Base-by-base conservation (phyloP, 2,888 invertebrate species). In the Rotaria macrura region DNA sequence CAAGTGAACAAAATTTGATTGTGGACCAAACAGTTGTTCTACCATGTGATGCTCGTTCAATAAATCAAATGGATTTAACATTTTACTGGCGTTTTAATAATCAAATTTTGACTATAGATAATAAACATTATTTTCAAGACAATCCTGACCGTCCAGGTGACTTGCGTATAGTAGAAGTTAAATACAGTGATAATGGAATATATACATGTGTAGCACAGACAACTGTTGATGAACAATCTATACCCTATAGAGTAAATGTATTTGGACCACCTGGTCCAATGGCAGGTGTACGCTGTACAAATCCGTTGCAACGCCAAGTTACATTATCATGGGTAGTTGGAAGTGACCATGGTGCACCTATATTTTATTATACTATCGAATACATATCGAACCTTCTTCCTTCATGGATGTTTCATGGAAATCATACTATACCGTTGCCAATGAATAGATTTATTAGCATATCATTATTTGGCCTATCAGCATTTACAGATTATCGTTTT, bases 41-140 rank as follows among this genome's bases (percentile, higher is more conserved):
- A 25, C 84, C 86, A 43, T 86, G 86, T 43, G 49, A 79, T 34
- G 86, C 57, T 52, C 83, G 38, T 25, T 83, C 57, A 34, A 83
- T 83, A 25, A 83, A 43, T 49, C 83, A 86, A 74, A 85, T 86
- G 72, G 86, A 86, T 52, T 40, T 86, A 38, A 83, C 86, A 17
- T 86, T 79, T 40, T 52, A 85, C 38, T 86, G 86, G 86, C 83
- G 84, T 25, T 86, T 86, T 65, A 86, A 86, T 85, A 83, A 54
- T 72, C 74, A 84, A 72, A 49, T 57, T 47, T 52, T 86, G 34
- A 43, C 54, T n/a, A 47, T 85, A 23, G 86, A 86, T 38, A 74
- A 83, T 38, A 20, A 34, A 34, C 84, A 29, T 25, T 86, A 74
- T 74, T 74, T 54, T 10, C 86, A 86, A 9, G 79, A 86, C 40